phyloP scores from a whole-genome alignment of 2,888 invertebrate genomes.

The Thymelicus sylvestris region DNA sequence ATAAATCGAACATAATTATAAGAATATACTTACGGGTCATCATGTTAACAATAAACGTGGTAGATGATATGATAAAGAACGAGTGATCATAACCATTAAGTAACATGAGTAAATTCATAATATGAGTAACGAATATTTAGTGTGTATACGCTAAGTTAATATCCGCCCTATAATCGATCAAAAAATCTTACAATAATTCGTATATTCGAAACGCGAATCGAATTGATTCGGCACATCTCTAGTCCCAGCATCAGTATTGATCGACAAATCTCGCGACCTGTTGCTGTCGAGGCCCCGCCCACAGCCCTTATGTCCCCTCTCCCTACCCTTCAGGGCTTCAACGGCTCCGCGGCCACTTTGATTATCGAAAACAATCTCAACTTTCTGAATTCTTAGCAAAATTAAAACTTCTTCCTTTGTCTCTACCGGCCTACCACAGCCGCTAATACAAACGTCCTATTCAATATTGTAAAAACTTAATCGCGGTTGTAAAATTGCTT shows the following conservation, averaged over 20 bases:
- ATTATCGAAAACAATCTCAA: conserved; percentile 77
- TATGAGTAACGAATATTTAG: no score
- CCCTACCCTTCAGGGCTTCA: conserved; percentile 46
- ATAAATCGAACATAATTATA: no score
- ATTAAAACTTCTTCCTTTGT: conserved; percentile 66
- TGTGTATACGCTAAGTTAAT: no score
- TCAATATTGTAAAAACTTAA: conserved; percentile 43
- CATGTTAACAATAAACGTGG: no score
- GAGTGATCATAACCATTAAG: no score
- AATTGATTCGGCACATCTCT: not conserved
- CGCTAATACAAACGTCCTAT: conserved; percentile 35
- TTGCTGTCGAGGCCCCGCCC: conserved; percentile 69
- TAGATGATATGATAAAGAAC: no score
- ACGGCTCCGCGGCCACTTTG: conserved; percentile 61
- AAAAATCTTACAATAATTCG: not conserved
- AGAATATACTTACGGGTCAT: no score
- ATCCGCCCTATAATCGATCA: no score
- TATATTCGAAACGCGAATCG: not conserved
- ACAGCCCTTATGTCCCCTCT: conserved; percentile 43
- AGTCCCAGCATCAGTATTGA: conserved; percentile 75
- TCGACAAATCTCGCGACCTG: conserved; percentile 71
- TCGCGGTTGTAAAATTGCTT: conserved; percentile 8
- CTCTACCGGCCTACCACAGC: conserved; percentile 34
- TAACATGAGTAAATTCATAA: no score
- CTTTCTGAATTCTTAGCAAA: conserved; percentile 73